A percentile compares a stretch with the other conserved stretches of the same genome.
Conservation (phyloP, 2,113 vertebrate species). For the Larimichthys crocea region DNA sequence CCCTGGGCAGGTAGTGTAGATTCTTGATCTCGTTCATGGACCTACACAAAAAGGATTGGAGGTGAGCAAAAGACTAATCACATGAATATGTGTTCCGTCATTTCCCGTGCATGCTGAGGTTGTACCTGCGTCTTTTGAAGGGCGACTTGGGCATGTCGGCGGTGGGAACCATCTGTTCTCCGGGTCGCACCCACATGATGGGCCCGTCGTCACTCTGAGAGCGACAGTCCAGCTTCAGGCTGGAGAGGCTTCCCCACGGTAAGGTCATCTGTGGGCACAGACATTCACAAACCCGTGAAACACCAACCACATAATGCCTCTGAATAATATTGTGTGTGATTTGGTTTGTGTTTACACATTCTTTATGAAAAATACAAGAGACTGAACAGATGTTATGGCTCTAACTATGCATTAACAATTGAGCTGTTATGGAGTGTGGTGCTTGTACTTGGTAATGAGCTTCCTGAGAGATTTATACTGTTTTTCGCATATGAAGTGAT, state of each 20-base stretch:
- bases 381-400: constrained; percentile 19
- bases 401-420: not conserved
- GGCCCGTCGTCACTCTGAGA: constrained; percentile 98
- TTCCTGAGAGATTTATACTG: not conserved
- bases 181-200: constrained; percentile 98
- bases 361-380: not conserved
- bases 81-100: fast-evolving
- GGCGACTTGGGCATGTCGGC: constrained; percentile 99
- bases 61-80: not conserved
- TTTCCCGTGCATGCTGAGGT: not conserved
- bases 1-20: constrained; percentile 96
- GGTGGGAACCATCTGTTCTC: constrained; percentile 98
- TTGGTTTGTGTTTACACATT: not conserved
- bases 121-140: constrained; percentile 95
- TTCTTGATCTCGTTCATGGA: constrained; percentile 99
- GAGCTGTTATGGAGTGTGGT: not conserved
- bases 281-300: not conserved
- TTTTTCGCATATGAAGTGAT: not conserved
- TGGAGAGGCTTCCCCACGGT: constrained; percentile 96
- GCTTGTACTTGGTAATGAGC: constrained; percentile 13
- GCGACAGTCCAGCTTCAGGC: constrained; percentile 93
- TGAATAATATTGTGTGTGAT: not conserved
- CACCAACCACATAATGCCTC: not conserved
- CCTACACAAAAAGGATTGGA: constrained; percentile 70
- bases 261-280: constrained; percentile 90